phyloP scores from a whole-genome alignment of 1,140 invertebrate genomes.

The Cylas formicarius region DNA sequence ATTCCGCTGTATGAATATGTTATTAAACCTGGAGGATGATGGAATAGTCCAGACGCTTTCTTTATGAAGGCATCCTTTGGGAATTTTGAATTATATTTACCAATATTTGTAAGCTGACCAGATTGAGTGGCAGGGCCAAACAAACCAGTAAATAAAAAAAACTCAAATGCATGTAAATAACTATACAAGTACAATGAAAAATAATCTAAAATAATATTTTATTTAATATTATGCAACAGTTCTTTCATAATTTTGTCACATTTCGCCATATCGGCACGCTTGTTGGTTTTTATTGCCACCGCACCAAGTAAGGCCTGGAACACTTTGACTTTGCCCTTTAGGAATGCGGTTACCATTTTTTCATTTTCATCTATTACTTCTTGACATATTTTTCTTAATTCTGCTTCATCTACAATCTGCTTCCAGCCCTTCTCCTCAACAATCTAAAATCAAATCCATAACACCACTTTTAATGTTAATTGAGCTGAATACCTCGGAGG shows the following conservation, averaged over 20 bases:
- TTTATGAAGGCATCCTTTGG: no score
- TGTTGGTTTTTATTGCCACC: slow-evolving; percentile 50
- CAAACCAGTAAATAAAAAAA: no score
- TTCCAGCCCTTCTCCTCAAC: slow-evolving; percentile 55
- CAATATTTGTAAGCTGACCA: no score
- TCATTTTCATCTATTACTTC: slow-evolving; percentile 58
- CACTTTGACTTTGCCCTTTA: slow-evolving; percentile 62
- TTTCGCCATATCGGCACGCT: slow-evolving; percentile 58
- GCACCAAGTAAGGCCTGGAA: slow-evolving; percentile 56
- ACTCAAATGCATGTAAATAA: no score
- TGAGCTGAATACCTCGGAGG: slow-evolving; percentile 44
- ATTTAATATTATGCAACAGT: slow-evolving; percentile 44
- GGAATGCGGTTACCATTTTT: slow-evolving; percentile 58
- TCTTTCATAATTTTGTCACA: slow-evolving; percentile 53
- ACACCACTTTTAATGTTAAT: slow-evolving; percentile 16
- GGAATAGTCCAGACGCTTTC: no score
- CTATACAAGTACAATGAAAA: no score
- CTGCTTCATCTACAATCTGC: slow-evolving; percentile 53
- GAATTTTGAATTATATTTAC: no score
- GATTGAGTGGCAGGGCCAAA: no score
- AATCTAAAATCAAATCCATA: slow-evolving; percentile 43
- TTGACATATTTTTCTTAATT: slow-evolving; percentile 55
- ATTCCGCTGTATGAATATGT: no score
- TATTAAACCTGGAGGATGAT: no score
- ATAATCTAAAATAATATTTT: no score